Conservation (phyloP, 35 echinoderm and acorn worm species). For the Diadema setosum region DNA sequence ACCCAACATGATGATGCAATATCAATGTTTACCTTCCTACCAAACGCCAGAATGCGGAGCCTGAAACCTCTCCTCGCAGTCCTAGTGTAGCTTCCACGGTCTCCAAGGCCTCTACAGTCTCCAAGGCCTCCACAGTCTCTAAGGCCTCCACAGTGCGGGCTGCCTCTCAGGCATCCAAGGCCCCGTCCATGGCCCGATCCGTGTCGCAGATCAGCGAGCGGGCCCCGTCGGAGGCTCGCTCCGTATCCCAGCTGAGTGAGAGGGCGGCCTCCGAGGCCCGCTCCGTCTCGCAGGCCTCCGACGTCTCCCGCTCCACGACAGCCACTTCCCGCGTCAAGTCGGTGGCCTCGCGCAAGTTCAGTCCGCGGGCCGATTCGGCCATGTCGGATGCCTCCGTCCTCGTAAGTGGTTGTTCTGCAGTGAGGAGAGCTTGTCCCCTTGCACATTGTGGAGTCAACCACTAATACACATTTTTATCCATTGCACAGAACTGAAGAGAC, state of each 20-base stretch:
- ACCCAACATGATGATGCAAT: background rate
- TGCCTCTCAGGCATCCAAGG: background rate
- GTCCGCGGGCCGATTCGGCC: conserved; percentile 30
- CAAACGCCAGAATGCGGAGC: background rate
- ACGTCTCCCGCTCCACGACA: background rate
- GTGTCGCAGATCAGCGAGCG: background rate
- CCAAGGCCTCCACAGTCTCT: background rate
- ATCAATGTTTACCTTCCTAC: background rate
- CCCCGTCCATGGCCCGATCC: background rate
- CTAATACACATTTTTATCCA: too few species aligned
- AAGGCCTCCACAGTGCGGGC: background rate
- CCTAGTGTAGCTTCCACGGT: background rate
- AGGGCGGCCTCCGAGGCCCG: background rate
- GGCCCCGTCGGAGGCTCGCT: background rate
- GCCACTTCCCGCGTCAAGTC: background rate
- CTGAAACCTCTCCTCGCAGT: background rate
- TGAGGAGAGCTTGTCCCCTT: too few species aligned
- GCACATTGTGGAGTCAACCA: too few species aligned
- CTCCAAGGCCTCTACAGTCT: background rate
- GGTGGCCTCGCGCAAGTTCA: conserved; percentile 7
- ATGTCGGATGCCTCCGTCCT: background rate
- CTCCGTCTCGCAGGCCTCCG: background rate
- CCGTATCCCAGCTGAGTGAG: background rate
- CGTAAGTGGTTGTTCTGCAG: too few species aligned
- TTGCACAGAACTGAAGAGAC: too few species aligned